These are phyloP conservation scores for Antennarius striatus DNA, from an alignment of 2,113 vertebrate species.

Conservation along the genomic window DNA sequence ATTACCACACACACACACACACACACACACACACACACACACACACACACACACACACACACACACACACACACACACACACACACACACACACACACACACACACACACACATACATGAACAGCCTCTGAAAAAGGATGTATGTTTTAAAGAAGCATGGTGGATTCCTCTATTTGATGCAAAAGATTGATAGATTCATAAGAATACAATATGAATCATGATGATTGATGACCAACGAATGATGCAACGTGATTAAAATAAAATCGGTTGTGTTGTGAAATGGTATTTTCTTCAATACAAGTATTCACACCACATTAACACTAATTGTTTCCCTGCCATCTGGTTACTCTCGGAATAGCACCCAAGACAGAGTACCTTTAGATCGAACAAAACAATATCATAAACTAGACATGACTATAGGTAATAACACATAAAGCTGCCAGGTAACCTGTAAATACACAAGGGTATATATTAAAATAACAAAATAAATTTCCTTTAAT, in stretches of 20 bases:
- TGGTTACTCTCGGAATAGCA: constrained; percentile 19
- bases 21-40: too few species aligned
- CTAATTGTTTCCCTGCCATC: constrained; percentile 25
- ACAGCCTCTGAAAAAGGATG: background rate
- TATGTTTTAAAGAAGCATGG: background rate
- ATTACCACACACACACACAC: constrained; percentile 10
- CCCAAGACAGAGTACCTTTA: constrained; percentile 21
- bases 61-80: background rate
- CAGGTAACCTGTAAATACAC: too few species aligned
- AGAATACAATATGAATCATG: background rate
- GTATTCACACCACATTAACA: constrained; percentile 11
- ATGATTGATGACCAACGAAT: background rate
- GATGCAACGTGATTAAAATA: background rate
- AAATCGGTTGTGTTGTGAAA: constrained; percentile 5
- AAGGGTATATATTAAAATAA: too few species aligned
- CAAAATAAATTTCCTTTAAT: too few species aligned
- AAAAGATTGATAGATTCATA: background rate
- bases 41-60: too few species aligned
- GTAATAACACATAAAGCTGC: too few species aligned
- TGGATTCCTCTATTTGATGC: background rate
- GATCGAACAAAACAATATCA: constrained; percentile 4
- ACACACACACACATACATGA: background rate
- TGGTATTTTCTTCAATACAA: constrained; percentile 9
- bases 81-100: too few species aligned
- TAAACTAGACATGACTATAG: background rate